Base-by-base conservation (phyloP, 2,797 vertebrate species). In the Nannoperca obscura region DNA sequence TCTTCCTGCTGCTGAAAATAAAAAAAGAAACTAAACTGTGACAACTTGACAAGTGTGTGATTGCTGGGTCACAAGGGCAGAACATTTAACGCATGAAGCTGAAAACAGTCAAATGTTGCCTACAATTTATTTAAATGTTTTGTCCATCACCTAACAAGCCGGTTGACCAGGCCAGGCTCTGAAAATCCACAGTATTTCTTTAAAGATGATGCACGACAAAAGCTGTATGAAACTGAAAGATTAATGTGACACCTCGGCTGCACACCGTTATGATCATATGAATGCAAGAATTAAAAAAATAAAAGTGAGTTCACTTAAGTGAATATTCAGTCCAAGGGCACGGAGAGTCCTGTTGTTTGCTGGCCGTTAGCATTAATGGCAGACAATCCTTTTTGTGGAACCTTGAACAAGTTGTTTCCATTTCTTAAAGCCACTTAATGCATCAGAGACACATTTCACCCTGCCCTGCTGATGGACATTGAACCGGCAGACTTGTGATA, bases 341-440 rank as follows among this genome's bases (percentile, higher is more conserved):
- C 4, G 0, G 12, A 57, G 38, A 2, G 64, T 53, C 57, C 60
- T 64, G 73, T 86, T 91, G 82, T 87, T 76, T 69, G 59, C 59
- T 2, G 54, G 54, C 55, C 42, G 79, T 82, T 80, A 67, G 72
- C 65, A 50, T 74, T 57, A 84, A 79, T 6, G 50, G 22, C 66
- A 71, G 71, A 86, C 81, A 89, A 85, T 87, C 54, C 11, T 76
- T 66, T 77, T 67, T 73, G 77, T 64, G 36, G 52, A 81, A 86
- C 88, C 84, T 77, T 62, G 55, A 76, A 76, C 63, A 79, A 84
- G 80, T 82, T 65, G 71, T 88, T 86, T 85, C 24, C 69, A 60
- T 82, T 65, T 86, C 57, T 86, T 75, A 82, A 81, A 46, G 24
- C 63, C 78, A 68, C 84, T 89, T 85, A 86, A 90, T 84, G 80